Evolutionary conservation across 2,888 invertebrate genomes (phyloP).

Genomic region (Netelia virgata): DNA sequence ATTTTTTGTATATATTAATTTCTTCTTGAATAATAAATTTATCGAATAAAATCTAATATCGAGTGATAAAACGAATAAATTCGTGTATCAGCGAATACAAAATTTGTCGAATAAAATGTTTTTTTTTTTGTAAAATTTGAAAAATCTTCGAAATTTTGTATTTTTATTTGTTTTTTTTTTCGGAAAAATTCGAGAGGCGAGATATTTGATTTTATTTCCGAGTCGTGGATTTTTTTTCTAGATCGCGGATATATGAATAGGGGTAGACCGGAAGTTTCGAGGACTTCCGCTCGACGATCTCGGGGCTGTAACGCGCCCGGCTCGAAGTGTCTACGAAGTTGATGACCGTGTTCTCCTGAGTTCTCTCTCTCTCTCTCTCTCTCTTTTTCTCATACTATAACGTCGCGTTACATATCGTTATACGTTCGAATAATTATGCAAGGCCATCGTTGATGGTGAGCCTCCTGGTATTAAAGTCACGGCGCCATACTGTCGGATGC

Average conservation of each 20-base stretch:
- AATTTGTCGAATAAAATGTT: too few species aligned
- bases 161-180: neutral
- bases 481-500: slow-evolving; percentile 65
- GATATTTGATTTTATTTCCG: slow-evolving; percentile 9
- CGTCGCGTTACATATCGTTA: neutral
- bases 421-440: slow-evolving; percentile 66
- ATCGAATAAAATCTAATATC: too few species aligned
- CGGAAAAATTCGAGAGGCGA: neutral
- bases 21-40: too few species aligned
- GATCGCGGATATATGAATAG: neutral
- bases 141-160: too few species aligned
- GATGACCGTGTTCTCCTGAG: slow-evolving; percentile 11
- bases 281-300: slow-evolving; percentile 8
- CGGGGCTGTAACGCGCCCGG: slow-evolving; percentile 6
- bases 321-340: slow-evolving; percentile 1
- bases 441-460: slow-evolving; percentile 59
- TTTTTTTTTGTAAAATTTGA: too few species aligned
- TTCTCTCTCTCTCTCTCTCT: slow-evolving; percentile 12
- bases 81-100: too few species aligned
- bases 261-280: slow-evolving; percentile 12
- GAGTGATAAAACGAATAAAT: too few species aligned
- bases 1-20: too few species aligned
- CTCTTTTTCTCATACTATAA: slow-evolving; percentile 21
- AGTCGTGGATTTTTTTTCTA: neutral
- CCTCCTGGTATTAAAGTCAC: slow-evolving; percentile 49